Evolutionary conservation across 2,888 invertebrate species (phyloP).

Genomic region (Atrina japonica): DNA sequence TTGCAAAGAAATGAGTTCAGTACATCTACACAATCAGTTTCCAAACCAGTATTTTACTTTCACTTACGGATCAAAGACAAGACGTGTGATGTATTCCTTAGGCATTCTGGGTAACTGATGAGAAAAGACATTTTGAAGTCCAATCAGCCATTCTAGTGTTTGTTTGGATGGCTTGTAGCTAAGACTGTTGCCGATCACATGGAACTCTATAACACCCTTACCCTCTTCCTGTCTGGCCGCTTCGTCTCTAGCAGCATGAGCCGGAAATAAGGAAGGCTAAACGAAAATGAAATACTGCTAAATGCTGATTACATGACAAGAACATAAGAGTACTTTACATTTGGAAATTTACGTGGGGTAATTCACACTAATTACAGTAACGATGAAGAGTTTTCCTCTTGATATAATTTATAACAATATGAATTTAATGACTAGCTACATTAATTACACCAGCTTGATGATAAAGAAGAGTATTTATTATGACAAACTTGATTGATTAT

Average conservation of each 20-base stretch:
- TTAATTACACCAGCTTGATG: too few relatives aligned
- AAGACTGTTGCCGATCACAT: slow-evolving; percentile 95
- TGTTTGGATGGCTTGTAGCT: slow-evolving; percentile 89
- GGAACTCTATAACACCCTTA: slow-evolving; percentile 93
- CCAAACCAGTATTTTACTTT: neutral
- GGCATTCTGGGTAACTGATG: slow-evolving; percentile 98
- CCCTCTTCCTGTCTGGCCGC: slow-evolving; percentile 94
- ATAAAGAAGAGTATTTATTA: too few relatives aligned
- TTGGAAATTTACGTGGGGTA: too few relatives aligned
- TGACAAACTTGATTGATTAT: too few relatives aligned
- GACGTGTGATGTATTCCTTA: slow-evolving; percentile 96
- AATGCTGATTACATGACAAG: slow-evolving; percentile 7
- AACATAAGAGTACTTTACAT: neutral
- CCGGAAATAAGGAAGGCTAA: slow-evolving; percentile 47
- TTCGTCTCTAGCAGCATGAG: slow-evolving; percentile 90
- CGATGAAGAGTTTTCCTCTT: too few relatives aligned
- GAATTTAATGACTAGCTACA: too few relatives aligned
- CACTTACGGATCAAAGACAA: slow-evolving; percentile 90
- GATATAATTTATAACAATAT: too few relatives aligned
- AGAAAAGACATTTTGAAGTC: slow-evolving; percentile 96
- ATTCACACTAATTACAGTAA: too few relatives aligned
- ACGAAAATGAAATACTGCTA: too few relatives aligned
- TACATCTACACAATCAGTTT: too few relatives aligned
- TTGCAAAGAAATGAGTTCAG: too few relatives aligned
- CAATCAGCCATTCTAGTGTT: slow-evolving; percentile 95